These are phyloP conservation scores for Pseudanteris insignis DNA, from an alignment of 2,888 invertebrate genomes.

Conservation along the genomic window DNA sequence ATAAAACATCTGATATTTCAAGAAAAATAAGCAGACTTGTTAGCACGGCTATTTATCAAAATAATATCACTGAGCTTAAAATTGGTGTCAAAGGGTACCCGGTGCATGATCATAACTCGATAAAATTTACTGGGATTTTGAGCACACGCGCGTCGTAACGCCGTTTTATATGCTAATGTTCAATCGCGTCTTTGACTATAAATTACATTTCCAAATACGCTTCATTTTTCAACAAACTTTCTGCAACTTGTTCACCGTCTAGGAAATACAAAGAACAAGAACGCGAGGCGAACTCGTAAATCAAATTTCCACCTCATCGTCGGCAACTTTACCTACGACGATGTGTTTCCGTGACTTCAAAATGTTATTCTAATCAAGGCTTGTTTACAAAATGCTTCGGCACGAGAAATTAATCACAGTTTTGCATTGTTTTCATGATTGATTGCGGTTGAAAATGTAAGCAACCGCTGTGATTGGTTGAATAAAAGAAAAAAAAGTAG, in stretches of 20 bases:
- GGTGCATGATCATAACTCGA: constrained; percentile 28
- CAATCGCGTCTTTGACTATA: constrained; percentile 39
- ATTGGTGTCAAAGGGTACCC: not conserved
- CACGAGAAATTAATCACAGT: too few relatives aligned
- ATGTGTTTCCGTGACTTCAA: too few relatives aligned
- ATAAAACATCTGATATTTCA: too few relatives aligned
- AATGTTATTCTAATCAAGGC: too few relatives aligned
- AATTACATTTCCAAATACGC: constrained; percentile 39
- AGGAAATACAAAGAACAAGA: constrained; percentile 35
- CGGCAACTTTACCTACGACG: too few relatives aligned
- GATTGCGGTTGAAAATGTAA: too few relatives aligned
- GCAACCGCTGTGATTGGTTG: too few relatives aligned
- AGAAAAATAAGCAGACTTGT: too few relatives aligned
- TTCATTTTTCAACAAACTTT: constrained; percentile 39
- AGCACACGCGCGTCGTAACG: constrained; percentile 20
- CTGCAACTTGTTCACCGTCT: constrained; percentile 27
- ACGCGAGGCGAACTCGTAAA: constrained; percentile 36
- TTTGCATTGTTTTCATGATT: too few relatives aligned
- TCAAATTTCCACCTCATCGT: constrained; percentile 27
- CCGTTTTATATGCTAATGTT: constrained; percentile 42
- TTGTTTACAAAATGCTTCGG: too few relatives aligned
- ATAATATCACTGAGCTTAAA: not conserved
- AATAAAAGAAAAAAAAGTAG: too few relatives aligned
- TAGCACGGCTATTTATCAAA: too few relatives aligned
- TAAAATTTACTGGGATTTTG: constrained; percentile 32